Evolutionary conservation across 2,888 invertebrate species (phyloP), one percentile per base, ranked within the genome.

Genomic region (Cecidostiba fungosa): DNA sequence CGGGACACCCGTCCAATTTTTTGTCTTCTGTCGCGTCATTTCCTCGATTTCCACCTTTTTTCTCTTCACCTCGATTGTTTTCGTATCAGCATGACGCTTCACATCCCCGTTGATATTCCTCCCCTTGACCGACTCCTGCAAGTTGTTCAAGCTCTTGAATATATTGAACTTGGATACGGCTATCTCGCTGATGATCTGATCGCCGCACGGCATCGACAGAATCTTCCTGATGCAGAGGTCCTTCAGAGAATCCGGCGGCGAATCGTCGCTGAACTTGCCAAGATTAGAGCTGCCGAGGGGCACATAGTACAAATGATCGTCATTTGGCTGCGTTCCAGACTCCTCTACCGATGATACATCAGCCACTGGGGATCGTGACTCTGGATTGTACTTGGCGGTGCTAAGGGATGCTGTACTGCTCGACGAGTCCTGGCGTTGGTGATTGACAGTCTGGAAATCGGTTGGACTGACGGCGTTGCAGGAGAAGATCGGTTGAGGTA

Each of bases 171-270:
- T 89, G 0, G 90, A 89, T 12, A 89, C 86, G 3, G 89, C 89
- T 87, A 93, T 89, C 85, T 91, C 89, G 81, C 89, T 89, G 80
- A 92, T 90, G 47, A 97, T 95, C 90, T 95, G 95, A 32, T 94
- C 94, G 77, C 97, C 97, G 91, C 95, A 96, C 4, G 97, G 97
- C 91, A 96, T 94, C 8, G 95, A 94, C 26, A 96, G 94, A 14
- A 97, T 94, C 88, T 94, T 95, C 89, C 94, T 94, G 62, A 97
- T 94, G 91, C 96, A 96, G 54, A 96, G 92, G 89, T 96, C 95
- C 89, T 95, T 95, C 82, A 97, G 92, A 47, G 95, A 94, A 77
- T 94, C 93, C 0, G 96, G 95, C 72, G 86, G 82, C 19, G 29
- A 26, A 12, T 76, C 76, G 47, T 26, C 73, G 59, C 72, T 77